A percentile compares a stretch with the other conserved stretches of the same genome.
Conservation (phyloP, 2,797 vertebrate genomes). For the Cynopterus sphinx region DNA sequence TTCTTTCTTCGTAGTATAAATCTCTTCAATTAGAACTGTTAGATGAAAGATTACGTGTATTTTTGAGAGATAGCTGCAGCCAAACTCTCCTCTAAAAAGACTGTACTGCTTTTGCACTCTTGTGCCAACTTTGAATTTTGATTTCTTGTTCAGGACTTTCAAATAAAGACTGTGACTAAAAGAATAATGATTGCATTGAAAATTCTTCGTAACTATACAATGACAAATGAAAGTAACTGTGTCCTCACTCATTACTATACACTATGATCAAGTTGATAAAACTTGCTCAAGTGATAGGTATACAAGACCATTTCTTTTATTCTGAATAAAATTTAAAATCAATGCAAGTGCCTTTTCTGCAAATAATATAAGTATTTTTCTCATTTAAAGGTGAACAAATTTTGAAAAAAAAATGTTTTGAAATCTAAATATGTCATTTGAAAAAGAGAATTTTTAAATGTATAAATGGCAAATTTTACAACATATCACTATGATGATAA, state of each 20-base stretch:
- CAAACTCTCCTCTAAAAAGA: background rate
- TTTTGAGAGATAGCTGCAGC: background rate
- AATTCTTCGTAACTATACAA: background rate
- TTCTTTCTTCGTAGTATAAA: background rate
- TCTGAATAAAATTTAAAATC: background rate
- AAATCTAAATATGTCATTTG: background rate
- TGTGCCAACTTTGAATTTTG: background rate
- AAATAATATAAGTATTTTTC: background rate
- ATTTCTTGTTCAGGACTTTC: background rate
- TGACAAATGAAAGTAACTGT: background rate
- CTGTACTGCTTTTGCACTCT: background rate
- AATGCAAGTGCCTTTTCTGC: background rate
- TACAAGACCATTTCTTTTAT: background rate
- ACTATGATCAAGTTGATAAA: background rate
- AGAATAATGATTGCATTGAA: background rate
- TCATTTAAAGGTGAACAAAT: background rate
- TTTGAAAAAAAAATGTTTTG: constrained; percentile 19
- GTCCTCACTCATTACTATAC: no score
- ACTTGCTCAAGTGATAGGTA: background rate
- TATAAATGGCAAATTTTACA: background rate
- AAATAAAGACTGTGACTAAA: background rate
- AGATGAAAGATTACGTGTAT: background rate
- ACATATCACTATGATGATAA: background rate
- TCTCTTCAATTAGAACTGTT: background rate
- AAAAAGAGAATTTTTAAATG: background rate